Base-by-base conservation (phyloP, 2,888 invertebrate species). In the Anorthoa munda region DNA sequence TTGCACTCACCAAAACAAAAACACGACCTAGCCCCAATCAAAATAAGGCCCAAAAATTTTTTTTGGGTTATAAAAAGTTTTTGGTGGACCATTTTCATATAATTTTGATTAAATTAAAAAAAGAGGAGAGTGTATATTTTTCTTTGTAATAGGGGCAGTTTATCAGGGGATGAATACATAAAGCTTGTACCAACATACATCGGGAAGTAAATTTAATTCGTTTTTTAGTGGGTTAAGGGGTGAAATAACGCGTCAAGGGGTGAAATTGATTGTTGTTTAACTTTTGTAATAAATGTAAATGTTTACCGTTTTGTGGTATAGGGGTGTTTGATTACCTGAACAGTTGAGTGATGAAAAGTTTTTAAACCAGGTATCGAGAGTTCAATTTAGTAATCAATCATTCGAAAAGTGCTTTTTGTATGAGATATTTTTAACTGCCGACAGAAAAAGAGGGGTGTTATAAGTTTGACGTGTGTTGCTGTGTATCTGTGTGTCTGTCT, bases 101-200 rank as follows among this genome's bases (percentile, higher is more conserved):
- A 88, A 88, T 89, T 89, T 88, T 88, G 86, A 87, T 90, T 87
- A 89, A 89, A 90, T 90, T 87, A 83, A 85, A 87, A 39, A 89
- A 89, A 87, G 80, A 64, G 68, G 55, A 50, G 78, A 77, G 73
- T 61, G 82, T 65, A 81, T 85, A 84, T 90, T 88, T 84, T 87
- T 89, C 90, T 88, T 89, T 80, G 68, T 82, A 85, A 87, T 79
- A 78, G 81, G 48, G 56, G 39, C 77, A 72, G 65, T 83, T 75
- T 85, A 83, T 85, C 85, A 81, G 53, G 39, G 67, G 65, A 66
- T 79, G 77, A 76, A 76, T 75, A 69, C 46, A 76, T 81, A 67
- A 65, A 69, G 75, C 68, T 56, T 73, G 68, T 58, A 17, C 66
- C 45, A 73, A 78, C 77, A 73, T 61, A 74, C 66, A 73, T 72